phyloP scores from a whole-genome alignment of 1,140 invertebrate species.

The Megalonaias nervosa region DNA sequence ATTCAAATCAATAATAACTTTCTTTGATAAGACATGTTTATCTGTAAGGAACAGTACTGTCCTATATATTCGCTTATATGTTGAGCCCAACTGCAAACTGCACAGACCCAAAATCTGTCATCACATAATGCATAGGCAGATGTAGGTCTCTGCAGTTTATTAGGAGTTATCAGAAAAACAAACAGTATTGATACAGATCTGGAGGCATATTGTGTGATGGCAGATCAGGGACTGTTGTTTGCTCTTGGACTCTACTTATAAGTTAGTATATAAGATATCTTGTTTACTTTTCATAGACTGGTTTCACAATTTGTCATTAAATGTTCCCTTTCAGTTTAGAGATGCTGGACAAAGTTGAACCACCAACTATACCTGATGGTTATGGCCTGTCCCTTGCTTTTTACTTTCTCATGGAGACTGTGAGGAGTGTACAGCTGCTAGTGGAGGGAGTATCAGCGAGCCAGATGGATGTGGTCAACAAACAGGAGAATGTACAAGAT shows the following conservation, averaged over 20 bases:
- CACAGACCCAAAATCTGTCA: no score
- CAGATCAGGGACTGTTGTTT: neutral
- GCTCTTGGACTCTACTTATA: neutral
- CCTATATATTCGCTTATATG: no score
- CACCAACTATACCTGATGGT: slow-evolving; percentile 92
- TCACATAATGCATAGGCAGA: no score
- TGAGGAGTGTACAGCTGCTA: slow-evolving; percentile 66
- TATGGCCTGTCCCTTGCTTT: slow-evolving; percentile 97
- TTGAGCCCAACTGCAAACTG: no score
- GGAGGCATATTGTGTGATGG: no score
- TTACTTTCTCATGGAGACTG: slow-evolving; percentile 89
- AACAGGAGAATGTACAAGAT: slow-evolving; percentile 6
- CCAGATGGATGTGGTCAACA: neutral
- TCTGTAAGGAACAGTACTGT: no score
- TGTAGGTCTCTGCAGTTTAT: no score
- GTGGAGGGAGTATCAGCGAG: slow-evolving; percentile 48
- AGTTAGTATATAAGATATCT: neutral
- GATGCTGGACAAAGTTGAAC: slow-evolving; percentile 94
- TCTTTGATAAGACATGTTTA: no score
- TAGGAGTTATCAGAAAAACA: no score
- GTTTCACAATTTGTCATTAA: neutral
- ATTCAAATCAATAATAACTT: no score
- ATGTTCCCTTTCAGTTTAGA: slow-evolving; percentile 82
- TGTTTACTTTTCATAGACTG: neutral
- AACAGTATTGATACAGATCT: no score